Conservation (phyloP, 2,113 vertebrate species). For the Ascaphus truei region DNA sequence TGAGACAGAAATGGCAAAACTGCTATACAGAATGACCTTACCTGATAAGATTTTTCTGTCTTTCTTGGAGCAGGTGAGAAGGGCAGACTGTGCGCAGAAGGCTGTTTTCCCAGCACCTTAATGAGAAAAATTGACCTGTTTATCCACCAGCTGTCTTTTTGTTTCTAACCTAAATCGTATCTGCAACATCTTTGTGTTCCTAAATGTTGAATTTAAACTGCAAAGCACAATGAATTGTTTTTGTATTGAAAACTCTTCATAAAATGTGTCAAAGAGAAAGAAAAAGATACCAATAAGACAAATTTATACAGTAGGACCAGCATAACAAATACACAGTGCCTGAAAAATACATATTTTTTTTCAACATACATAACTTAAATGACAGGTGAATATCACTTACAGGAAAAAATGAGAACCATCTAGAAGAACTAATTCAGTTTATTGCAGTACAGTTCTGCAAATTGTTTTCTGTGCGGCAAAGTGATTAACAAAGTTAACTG, state of each 20-base stretch:
- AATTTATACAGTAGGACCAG: not conserved
- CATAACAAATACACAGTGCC: not conserved
- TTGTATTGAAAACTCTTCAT: not conserved
- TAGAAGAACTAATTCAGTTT: not conserved
- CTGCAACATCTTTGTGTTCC: conserved; percentile 39
- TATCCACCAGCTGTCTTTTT: conserved; percentile 47
- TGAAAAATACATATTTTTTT: not conserved
- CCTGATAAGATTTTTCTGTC: conserved; percentile 46
- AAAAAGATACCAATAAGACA: not conserved
- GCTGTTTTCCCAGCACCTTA: conserved; percentile 41
- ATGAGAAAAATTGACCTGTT: conserved; percentile 62
- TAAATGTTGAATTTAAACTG: conserved; percentile 14
- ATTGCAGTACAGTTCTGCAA: too few relatives aligned
- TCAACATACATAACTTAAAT: not conserved
- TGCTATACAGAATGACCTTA: conserved; percentile 45
- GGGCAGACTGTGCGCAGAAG: conserved; percentile 24
- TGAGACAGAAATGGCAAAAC: conserved; percentile 42
- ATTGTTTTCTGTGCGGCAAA: too few relatives aligned
- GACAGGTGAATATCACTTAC: not conserved
- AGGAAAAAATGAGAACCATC: not conserved
- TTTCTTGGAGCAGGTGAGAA: conserved; percentile 50
- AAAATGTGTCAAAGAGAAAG: not conserved
- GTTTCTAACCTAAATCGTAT: conserved; percentile 42
- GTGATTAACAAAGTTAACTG: too few relatives aligned
- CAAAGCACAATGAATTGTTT: not conserved